Evolutionary conservation across 1,140 invertebrate species (phyloP).

Genomic region (Drosophila virilis): DNA sequence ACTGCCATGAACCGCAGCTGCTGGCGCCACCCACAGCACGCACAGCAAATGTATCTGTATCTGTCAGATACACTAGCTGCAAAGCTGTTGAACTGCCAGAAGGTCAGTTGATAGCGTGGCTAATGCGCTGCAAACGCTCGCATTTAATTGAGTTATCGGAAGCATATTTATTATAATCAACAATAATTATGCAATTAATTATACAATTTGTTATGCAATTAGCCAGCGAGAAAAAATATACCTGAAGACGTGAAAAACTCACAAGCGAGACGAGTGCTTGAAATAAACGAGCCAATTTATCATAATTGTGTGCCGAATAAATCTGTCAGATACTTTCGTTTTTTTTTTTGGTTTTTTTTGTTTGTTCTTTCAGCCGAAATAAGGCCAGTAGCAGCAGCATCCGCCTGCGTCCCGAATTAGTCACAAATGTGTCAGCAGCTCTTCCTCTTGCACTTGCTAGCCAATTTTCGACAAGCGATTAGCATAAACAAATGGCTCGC

Average conservation of each 20-base stretch:
- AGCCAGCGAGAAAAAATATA: slow-evolving; percentile 7
- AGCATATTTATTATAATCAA: slow-evolving; percentile 22
- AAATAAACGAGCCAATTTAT: slow-evolving; percentile 36
- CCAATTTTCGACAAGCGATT: slow-evolving; percentile 35
- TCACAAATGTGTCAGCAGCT: slow-evolving; percentile 50
- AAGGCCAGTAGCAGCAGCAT: slow-evolving; percentile 30
- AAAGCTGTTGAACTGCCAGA: slow-evolving; percentile 46
- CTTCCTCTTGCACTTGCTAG: slow-evolving; percentile 11
- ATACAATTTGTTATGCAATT: slow-evolving; percentile 47
- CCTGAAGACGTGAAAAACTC: slow-evolving; percentile 8
- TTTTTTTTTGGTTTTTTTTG: slow-evolving; percentile 14
- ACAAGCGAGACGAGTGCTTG: not conserved
- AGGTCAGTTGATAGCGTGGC: slow-evolving; percentile 43
- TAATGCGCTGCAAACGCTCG: slow-evolving; percentile 41
- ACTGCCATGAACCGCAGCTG: slow-evolving; percentile 47
- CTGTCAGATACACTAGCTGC: slow-evolving; percentile 34
- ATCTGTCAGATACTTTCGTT: slow-evolving; percentile 40
- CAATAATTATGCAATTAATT: slow-evolving; percentile 24
- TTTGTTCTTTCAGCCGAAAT: slow-evolving; percentile 29
- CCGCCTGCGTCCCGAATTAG: slow-evolving; percentile 33
- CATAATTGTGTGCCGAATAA: slow-evolving; percentile 31
- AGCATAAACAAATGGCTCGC: slow-evolving; percentile 43
- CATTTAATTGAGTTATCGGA: slow-evolving; percentile 46
- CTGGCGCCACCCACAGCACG: slow-evolving; percentile 58
- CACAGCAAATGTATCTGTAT: slow-evolving; percentile 31